A percentile compares a stretch with the other conserved stretches of the same genome.
Evolutionary conservation across 2,797 vertebrate genomes (phyloP).

Genomic region (Manis javanica): DNA sequence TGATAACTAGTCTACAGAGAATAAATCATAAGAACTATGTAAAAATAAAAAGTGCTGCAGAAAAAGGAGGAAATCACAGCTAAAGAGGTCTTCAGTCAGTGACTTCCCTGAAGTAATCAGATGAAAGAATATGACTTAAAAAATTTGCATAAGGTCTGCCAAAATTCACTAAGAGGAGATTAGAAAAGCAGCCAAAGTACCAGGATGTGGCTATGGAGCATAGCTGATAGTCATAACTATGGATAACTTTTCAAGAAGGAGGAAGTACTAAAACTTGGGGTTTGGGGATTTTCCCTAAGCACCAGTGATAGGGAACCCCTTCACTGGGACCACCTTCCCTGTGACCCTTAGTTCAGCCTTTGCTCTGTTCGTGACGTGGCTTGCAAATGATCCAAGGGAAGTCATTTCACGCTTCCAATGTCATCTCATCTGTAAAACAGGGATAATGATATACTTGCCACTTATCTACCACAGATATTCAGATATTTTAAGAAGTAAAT

Average conservation of each 20-base stretch:
- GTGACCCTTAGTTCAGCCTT: not conserved
- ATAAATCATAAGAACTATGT: conserved; percentile 15
- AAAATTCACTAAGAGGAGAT: not conserved
- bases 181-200: not conserved
- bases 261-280: not conserved
- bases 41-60: not conserved
- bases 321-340: not conserved
- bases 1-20: not conserved
- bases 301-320: not conserved
- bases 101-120: not conserved
- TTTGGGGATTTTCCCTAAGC: not conserved
- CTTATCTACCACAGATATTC: not conserved
- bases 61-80: not conserved
- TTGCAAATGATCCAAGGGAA: not conserved
- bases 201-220: not conserved
- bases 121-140: not conserved
- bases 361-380: not conserved
- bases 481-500: conserved; percentile 7
- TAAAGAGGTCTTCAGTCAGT: conserved; percentile 5
- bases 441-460: not conserved
- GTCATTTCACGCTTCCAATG: not conserved
- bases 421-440: not conserved
- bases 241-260: conserved; percentile 28
- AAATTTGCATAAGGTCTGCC: not conserved
- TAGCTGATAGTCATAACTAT: not conserved